Conservation (phyloP, 2,888 invertebrate species). For the Rotaria socialis region DNA sequence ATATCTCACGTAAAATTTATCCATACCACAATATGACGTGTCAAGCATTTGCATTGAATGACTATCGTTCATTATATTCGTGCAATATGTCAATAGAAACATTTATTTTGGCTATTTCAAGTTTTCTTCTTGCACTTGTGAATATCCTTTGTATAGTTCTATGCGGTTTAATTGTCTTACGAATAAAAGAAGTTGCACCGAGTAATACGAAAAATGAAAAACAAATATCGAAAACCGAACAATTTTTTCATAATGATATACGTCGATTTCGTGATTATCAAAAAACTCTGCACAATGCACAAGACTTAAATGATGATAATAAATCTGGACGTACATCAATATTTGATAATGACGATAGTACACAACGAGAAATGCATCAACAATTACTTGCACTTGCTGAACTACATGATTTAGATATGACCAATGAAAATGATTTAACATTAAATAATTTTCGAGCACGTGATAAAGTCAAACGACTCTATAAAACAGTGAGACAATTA, state of each 20-base stretch:
- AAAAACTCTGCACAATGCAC: background rate
- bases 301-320: background rate
- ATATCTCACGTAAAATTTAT: slow-evolving; percentile 6
- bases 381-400: slow-evolving; percentile 12
- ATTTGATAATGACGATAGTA: background rate
- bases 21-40: background rate
- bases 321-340: background rate
- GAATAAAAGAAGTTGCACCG: slow-evolving; percentile 35
- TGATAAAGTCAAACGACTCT: slow-evolving; percentile 13
- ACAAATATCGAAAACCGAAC: background rate
- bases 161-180: background rate
- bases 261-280: slow-evolving; percentile 34
- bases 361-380: background rate
- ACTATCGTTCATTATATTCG: slow-evolving; percentile 4
- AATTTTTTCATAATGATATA: slow-evolving; percentile 33
- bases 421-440: slow-evolving; percentile 32
- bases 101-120: slow-evolving; percentile 7
- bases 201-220: background rate
- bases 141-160: background rate
- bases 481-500: background rate
- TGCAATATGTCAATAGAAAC: slow-evolving; percentile 27
- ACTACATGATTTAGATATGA: slow-evolving; percentile 13
- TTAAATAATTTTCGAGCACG: slow-evolving; percentile 5
- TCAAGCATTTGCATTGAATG: background rate
- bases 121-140: slow-evolving; percentile 16